A percentile compares a stretch with the other conserved stretches of the same genome.
These are phyloP conservation scores for Idaea biselata DNA, from an alignment of 2,888 invertebrate species.

Conservation along the genomic window DNA sequence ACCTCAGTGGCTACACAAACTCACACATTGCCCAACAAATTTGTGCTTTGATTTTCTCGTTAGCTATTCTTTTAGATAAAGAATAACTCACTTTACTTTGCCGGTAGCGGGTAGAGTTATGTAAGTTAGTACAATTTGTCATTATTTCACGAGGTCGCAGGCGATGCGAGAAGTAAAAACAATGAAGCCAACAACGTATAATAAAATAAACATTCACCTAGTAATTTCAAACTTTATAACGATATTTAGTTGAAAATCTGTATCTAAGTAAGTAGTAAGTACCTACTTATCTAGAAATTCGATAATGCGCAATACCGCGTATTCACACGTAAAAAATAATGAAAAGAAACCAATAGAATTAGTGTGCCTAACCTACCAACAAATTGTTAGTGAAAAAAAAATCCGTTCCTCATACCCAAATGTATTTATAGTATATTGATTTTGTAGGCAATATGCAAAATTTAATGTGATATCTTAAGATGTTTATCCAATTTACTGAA, in stretches of 20 bases:
- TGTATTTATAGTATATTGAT: no score
- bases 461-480: not conserved
- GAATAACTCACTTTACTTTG: not conserved
- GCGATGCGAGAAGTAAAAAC: conserved; percentile 61
- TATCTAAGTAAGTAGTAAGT: no score
- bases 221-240: not conserved
- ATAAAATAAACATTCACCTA: conserved; percentile 33
- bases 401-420: no score
- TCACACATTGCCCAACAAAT: no score
- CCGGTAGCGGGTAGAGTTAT: not conserved
- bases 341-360: no score
- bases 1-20: no score
- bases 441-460: not conserved
- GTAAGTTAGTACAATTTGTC: not conserved
- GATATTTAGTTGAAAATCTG: no score
- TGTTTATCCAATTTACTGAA: conserved; percentile 16
- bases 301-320: no score
- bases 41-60: not conserved
- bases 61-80: not conserved
- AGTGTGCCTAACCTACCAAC: no score
- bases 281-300: no score
- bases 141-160: conserved; percentile 46
- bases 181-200: conserved; percentile 37
- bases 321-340: no score
- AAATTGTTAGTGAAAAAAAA: no score